A percentile compares a stretch with the other conserved stretches of the same genome.
Evolutionary conservation across 2,888 invertebrate species (phyloP).

Genomic region (Nephrocerus scutellatus): DNA sequence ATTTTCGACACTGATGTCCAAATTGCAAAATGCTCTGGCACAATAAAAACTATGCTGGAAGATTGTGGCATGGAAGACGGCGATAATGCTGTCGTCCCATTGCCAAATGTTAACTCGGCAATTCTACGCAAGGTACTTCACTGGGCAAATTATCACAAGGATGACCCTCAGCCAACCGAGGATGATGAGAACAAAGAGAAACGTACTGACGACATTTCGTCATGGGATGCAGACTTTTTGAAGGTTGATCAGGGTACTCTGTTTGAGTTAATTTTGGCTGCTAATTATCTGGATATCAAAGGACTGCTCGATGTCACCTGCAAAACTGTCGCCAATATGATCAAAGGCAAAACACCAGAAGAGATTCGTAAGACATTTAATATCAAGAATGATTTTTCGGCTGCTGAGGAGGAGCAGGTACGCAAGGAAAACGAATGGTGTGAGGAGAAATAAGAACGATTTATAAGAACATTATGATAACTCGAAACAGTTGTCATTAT

Average conservation of each 20-base stretch:
- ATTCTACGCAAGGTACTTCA: slow-evolving; percentile 91
- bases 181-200: slow-evolving; percentile 98
- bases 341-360: slow-evolving; percentile 96
- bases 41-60: slow-evolving; percentile 97
- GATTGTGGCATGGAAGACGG: slow-evolving; percentile 84
- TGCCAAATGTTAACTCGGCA: slow-evolving; percentile 95
- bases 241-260: slow-evolving; percentile 97
- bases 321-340: slow-evolving; percentile 98
- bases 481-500: too few species aligned
- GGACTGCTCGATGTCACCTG: slow-evolving; percentile 95
- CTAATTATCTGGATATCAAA: slow-evolving; percentile 94
- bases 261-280: slow-evolving; percentile 93
- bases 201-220: slow-evolving; percentile 96
- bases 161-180: slow-evolving; percentile 92
- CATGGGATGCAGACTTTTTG: slow-evolving; percentile 98
- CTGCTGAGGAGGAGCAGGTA: slow-evolving; percentile 97
- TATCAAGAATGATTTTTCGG: slow-evolving; percentile 93
- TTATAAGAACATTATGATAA: too few species aligned
- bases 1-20: slow-evolving; percentile 94
- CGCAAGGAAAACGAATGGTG: slow-evolving; percentile 90
- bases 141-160: slow-evolving; percentile 90
- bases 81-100: slow-evolving; percentile 89
- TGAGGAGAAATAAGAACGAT: slow-evolving; percentile 41
- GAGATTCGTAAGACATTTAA: slow-evolving; percentile 96
- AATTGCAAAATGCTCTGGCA: slow-evolving; percentile 95